Percentiles rank a stretch among this genome's conserved stretches.
Evolutionary conservation across 1,140 invertebrate genomes (phyloP).

Genomic region (Bombus sibiricus): DNA sequence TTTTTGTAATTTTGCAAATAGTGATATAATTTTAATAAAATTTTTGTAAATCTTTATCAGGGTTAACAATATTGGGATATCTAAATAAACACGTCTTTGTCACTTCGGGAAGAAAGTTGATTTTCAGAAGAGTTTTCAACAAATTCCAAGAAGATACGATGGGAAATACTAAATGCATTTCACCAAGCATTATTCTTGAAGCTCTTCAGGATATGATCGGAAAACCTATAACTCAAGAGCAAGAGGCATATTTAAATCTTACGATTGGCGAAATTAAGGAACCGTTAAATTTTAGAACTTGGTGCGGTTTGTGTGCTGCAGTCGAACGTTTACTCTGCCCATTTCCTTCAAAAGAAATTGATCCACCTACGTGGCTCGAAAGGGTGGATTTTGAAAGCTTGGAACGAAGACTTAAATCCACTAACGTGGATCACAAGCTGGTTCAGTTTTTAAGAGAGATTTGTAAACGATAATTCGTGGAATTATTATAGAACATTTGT

Average conservation of each 20-base stretch:
- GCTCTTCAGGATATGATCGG: slow-evolving; percentile 86
- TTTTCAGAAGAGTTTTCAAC: slow-evolving; percentile 85
- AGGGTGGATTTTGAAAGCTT: slow-evolving; percentile 75
- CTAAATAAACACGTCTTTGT: slow-evolving; percentile 84
- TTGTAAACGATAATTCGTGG: slow-evolving; percentile 65
- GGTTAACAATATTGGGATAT: slow-evolving; percentile 85
- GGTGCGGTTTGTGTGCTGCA: slow-evolving; percentile 87
- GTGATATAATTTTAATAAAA: too few species aligned
- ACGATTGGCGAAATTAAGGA: slow-evolving; percentile 82
- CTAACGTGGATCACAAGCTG: slow-evolving; percentile 60
- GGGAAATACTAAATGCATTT: slow-evolving; percentile 73
- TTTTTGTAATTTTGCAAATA: neutral
- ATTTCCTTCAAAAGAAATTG: slow-evolving; percentile 79
- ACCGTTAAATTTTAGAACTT: slow-evolving; percentile 85
- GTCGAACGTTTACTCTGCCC: slow-evolving; percentile 85
- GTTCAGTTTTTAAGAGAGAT: slow-evolving; percentile 72
- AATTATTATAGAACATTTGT: neutral
- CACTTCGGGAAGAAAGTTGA: slow-evolving; percentile 85
- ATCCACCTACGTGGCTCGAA: slow-evolving; percentile 82
- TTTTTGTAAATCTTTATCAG: slow-evolving; percentile 70
- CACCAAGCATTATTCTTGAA: slow-evolving; percentile 80
- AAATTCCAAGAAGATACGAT: slow-evolving; percentile 79
- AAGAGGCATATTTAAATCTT: slow-evolving; percentile 79
- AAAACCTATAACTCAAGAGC: slow-evolving; percentile 81
- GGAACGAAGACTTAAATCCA: slow-evolving; percentile 69